These are phyloP conservation scores for Diabrotica undecimpunctata DNA, from an alignment of 1,140 invertebrate genomes.

Conservation along the genomic window DNA sequence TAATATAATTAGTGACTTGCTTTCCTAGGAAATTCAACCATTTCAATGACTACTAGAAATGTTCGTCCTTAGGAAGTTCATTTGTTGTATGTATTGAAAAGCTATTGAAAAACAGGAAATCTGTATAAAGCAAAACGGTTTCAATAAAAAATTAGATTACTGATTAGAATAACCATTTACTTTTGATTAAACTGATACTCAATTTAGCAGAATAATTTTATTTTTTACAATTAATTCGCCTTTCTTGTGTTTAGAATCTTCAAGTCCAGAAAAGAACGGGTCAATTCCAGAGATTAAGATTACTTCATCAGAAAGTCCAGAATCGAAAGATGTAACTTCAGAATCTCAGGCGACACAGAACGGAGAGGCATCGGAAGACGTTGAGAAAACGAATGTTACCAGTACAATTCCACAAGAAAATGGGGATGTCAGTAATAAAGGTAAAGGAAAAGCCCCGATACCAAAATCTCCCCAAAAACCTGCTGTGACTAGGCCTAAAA, in stretches of 20 bases:
- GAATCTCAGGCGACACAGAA: slow-evolving; percentile 21
- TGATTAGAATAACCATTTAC: no score
- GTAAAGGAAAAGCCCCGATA: slow-evolving; percentile 38
- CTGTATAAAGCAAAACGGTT: no score
- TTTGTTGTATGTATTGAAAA: no score
- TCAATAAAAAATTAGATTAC: no score
- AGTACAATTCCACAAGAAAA: slow-evolving; percentile 23
- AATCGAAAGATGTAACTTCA: slow-evolving; percentile 14
- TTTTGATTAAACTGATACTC: no score
- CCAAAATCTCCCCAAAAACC: slow-evolving; percentile 32
- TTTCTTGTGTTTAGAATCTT: neutral
- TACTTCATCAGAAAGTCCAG: slow-evolving; percentile 24
- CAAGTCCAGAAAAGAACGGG: slow-evolving; percentile 21
- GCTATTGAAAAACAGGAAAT: no score
- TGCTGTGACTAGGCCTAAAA: slow-evolving; percentile 30
- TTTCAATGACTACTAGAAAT: no score
- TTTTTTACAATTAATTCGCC: no score
- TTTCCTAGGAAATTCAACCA: no score
- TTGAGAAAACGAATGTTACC: slow-evolving; percentile 15
- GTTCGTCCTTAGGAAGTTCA: no score
- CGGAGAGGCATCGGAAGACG: slow-evolving; percentile 24
- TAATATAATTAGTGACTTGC: no score
- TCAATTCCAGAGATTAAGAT: slow-evolving; percentile 24
- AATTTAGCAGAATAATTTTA: no score
- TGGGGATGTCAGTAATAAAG: slow-evolving; percentile 19